Conservation (phyloP, 2,888 invertebrate genomes). For the Alloplasta piceator region DNA sequence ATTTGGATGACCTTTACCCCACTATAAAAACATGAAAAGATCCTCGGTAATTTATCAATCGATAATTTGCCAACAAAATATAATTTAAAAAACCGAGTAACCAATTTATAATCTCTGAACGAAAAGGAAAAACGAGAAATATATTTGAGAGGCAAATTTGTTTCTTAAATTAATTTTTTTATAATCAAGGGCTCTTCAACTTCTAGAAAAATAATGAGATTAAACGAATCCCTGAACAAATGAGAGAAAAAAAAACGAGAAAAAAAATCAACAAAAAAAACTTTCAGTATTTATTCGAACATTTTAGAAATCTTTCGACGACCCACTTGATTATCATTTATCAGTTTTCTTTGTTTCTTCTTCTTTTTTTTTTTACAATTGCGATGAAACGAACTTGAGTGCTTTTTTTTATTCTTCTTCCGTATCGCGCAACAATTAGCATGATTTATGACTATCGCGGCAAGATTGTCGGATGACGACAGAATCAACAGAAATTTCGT, state of each 20-base stretch:
- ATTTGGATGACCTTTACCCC: slow-evolving; percentile 22
- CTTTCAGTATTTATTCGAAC: slow-evolving; percentile 13
- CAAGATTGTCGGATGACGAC: slow-evolving; percentile 45
- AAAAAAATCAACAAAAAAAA: neutral
- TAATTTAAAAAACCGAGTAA: no score
- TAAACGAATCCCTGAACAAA: neutral
- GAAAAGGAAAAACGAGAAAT: no score
- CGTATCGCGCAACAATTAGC: slow-evolving; percentile 15
- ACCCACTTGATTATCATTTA: slow-evolving; percentile 35
- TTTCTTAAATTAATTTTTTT: no score
- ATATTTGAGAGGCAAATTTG: no score
- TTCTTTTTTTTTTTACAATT: neutral
- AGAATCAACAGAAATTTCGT: slow-evolving; percentile 58
- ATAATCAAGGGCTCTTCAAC: no score
- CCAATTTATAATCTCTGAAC: no score
- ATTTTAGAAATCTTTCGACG: slow-evolving; percentile 19
- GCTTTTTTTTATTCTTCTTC: neutral
- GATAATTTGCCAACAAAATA: no score
- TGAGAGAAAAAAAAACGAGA: neutral
- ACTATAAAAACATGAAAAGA: neutral
- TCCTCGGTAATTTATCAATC: no score
- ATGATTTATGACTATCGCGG: slow-evolving; percentile 37
- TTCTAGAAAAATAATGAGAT: no score
- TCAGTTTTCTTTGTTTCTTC: slow-evolving; percentile 3
- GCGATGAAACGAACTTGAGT: slow-evolving; percentile 28